These are phyloP conservation scores for Rhynchophorus ferrugineus DNA, from an alignment of 1,140 invertebrate genomes.

Conservation along the genomic window DNA sequence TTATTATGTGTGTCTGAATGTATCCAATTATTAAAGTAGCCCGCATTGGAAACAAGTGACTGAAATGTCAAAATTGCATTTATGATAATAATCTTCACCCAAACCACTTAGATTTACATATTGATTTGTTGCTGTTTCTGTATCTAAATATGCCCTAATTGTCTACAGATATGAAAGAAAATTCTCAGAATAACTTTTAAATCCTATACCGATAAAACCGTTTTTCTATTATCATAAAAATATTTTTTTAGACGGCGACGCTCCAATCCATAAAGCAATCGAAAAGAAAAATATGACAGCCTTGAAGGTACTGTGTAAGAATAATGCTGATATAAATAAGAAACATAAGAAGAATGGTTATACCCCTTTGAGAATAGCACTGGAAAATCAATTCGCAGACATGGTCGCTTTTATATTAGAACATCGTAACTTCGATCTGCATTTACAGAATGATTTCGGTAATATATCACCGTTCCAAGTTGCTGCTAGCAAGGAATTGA, in stretches of 20 bases:
- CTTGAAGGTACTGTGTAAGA: constrained; percentile 42
- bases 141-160: no score
- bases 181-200: no score
- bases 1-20: no score
- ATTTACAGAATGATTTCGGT: constrained; percentile 22
- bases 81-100: no score
- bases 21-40: no score
- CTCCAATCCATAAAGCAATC: constrained; percentile 47
- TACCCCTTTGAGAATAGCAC: constrained; percentile 50
- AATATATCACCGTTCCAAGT: constrained; percentile 25
- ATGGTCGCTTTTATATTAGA: constrained; percentile 47
- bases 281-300: constrained; percentile 44
- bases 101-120: background rate
- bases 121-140: constrained; percentile 1
- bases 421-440: constrained; percentile 23
- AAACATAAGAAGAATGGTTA: constrained; percentile 47
- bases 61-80: no score
- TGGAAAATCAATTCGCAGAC: constrained; percentile 42
- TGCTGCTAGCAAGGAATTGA: constrained; percentile 22
- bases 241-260: constrained; percentile 41
- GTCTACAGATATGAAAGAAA: no score
- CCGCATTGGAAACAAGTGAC: no score
- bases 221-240: no score
- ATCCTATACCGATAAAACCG: no score
- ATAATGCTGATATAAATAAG: constrained; percentile 45